Conservation (phyloP, 2,888 invertebrate genomes). For the Plemyria rubiginata region DNA sequence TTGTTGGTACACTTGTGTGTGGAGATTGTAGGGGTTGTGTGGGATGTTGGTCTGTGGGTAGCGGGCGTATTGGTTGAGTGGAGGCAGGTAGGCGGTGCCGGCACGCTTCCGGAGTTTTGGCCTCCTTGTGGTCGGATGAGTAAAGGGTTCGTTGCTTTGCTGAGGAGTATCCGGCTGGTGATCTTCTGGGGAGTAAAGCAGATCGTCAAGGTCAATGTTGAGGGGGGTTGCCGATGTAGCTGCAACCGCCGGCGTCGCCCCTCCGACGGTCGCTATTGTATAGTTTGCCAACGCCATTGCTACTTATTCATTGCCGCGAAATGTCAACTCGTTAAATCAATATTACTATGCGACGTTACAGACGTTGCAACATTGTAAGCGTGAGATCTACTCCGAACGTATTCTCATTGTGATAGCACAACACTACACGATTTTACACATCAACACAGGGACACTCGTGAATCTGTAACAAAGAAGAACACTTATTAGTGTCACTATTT, state of each 20-base stretch:
- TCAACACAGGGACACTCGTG: slow-evolving; percentile 48
- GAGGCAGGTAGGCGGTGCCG: slow-evolving; percentile 77
- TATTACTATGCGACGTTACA: slow-evolving; percentile 53
- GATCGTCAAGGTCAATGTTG: slow-evolving; percentile 68
- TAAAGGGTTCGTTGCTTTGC: slow-evolving; percentile 59
- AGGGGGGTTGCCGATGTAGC: slow-evolving; percentile 66
- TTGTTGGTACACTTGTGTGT: slow-evolving; percentile 74
- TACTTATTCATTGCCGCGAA: slow-evolving; percentile 69
- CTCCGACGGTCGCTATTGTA: slow-evolving; percentile 65
- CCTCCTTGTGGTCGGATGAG: slow-evolving; percentile 65
- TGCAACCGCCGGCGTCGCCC: slow-evolving; percentile 66
- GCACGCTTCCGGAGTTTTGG: slow-evolving; percentile 76
- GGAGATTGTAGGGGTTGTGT: slow-evolving; percentile 71
- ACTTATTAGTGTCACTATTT: neutral
- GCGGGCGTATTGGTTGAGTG: slow-evolving; percentile 73
- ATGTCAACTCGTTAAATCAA: slow-evolving; percentile 69
- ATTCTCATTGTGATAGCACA: slow-evolving; percentile 64
- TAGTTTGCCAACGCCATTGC: slow-evolving; percentile 80
- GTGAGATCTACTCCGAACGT: slow-evolving; percentile 61
- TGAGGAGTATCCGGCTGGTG: slow-evolving; percentile 61
- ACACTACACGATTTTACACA: slow-evolving; percentile 63
- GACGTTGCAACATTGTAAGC: slow-evolving; percentile 67
- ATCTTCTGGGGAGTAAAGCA: slow-evolving; percentile 76
- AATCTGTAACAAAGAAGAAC: slow-evolving; percentile 68
- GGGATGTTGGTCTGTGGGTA: slow-evolving; percentile 70